These are phyloP conservation scores for Aromia moschata DNA, from an alignment of 2,888 invertebrate species.

Conservation along the genomic window DNA sequence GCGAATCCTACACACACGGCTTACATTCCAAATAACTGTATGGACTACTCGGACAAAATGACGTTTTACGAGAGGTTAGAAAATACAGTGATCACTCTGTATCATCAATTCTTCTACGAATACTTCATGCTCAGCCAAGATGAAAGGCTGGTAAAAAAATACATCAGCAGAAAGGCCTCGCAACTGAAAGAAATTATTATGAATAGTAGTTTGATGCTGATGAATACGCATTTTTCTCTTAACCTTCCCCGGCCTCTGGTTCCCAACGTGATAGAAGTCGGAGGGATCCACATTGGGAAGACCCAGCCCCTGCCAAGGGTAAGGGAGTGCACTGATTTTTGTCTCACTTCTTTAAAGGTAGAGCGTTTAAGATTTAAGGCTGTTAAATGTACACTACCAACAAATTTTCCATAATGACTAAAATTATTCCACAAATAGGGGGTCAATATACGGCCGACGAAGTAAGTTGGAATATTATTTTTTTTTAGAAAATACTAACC, in stretches of 20 bases:
- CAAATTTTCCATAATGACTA: too few species aligned
- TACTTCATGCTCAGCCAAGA: conserved; percentile 29
- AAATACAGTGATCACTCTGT: conserved; percentile 41
- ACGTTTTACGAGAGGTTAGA: conserved; percentile 44
- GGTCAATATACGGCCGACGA: too few species aligned
- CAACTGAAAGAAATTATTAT: conserved; percentile 51
- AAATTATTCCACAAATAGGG: too few species aligned
- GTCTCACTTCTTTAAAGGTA: too few species aligned
- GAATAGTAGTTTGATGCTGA: conserved; percentile 62
- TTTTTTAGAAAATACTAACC: too few species aligned
- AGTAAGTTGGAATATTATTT: too few species aligned
- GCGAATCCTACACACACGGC: conserved; percentile 62
- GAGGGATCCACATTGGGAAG: conserved; percentile 65
- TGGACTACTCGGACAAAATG: conserved; percentile 47
- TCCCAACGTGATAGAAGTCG: conserved; percentile 65
- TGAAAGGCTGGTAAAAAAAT: conserved; percentile 32
- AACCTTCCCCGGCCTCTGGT: conserved; percentile 62
- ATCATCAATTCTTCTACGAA: conserved; percentile 32
- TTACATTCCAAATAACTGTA: conserved; percentile 61
- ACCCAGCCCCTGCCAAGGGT: conserved; percentile 36
- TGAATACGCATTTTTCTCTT: conserved; percentile 63
- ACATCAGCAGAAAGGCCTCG: conserved; percentile 19
- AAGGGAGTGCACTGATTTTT: too few species aligned
- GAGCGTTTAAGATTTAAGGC: too few species aligned
- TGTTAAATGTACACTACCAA: too few species aligned